Conservation (phyloP, 2,797 vertebrate genomes). For the Hydrolagus colliei region DNA sequence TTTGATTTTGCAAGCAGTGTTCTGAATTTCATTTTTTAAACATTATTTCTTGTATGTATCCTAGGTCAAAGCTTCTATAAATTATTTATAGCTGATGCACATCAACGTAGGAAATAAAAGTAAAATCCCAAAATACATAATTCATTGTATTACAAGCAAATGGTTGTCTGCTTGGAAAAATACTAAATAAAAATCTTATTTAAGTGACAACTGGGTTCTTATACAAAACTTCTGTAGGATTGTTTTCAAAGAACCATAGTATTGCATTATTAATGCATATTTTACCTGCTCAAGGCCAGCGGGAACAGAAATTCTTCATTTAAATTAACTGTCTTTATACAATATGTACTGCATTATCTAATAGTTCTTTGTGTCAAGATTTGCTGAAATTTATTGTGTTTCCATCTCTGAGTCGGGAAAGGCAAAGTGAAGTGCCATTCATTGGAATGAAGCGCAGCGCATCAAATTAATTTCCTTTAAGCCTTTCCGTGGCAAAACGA, state of each 20-base stretch:
- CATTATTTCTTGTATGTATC: slow-evolving; percentile 39
- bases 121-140: slow-evolving; percentile 57
- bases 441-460: neutral
- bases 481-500: neutral
- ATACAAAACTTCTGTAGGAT: slow-evolving; percentile 43
- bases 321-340: slow-evolving; percentile 52
- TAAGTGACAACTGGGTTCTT: slow-evolving; percentile 49
- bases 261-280: slow-evolving; percentile 63
- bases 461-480: slow-evolving; percentile 21
- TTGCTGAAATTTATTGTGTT: slow-evolving; percentile 41
- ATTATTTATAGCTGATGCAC: slow-evolving; percentile 51
- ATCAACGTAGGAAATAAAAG: slow-evolving; percentile 45
- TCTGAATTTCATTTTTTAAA: slow-evolving; percentile 4
- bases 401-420: slow-evolving; percentile 37
- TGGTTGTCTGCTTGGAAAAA: slow-evolving; percentile 40
- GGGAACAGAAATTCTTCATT: slow-evolving; percentile 57
- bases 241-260: slow-evolving; percentile 55
- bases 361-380: slow-evolving; percentile 38
- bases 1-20: neutral
- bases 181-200: slow-evolving; percentile 47
- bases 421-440: neutral
- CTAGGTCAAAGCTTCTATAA: slow-evolving; percentile 51
- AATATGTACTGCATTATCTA: slow-evolving; percentile 41
- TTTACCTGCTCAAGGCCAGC: slow-evolving; percentile 50
- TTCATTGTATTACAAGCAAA: slow-evolving; percentile 59